These are phyloP conservation scores for Halictus rubicundus DNA, from an alignment of 1,140 invertebrate genomes.

Conservation along the genomic window DNA sequence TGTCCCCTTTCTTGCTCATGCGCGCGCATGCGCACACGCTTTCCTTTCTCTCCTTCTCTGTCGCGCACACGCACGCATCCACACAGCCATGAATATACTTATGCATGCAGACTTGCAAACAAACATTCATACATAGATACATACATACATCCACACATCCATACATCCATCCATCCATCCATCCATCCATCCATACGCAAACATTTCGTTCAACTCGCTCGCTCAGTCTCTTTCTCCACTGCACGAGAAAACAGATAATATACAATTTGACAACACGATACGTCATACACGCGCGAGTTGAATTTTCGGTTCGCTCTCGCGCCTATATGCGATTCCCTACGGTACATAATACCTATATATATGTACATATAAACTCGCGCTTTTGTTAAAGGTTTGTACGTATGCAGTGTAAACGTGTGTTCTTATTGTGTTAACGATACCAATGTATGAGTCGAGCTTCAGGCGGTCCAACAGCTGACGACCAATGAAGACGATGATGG, in stretches of 20 bases:
- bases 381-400: slow-evolving; percentile 54
- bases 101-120: too few species aligned
- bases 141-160: too few species aligned
- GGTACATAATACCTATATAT: slow-evolving; percentile 57
- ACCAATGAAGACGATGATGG: slow-evolving; percentile 12
- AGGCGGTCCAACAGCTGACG: slow-evolving; percentile 8
- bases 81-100: too few species aligned
- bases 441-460: neutral
- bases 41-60: neutral
- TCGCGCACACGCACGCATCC: neutral
- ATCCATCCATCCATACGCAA: too few species aligned
- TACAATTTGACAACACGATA: slow-evolving; percentile 49
- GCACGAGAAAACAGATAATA: slow-evolving; percentile 43
- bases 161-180: too few species aligned
- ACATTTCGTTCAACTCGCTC: neutral
- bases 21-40: neutral
- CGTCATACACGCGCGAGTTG: slow-evolving; percentile 20
- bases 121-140: too few species aligned
- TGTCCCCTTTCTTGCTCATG: slow-evolving; percentile 33
- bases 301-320: slow-evolving; percentile 10
- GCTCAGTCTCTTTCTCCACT: neutral
- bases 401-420: slow-evolving; percentile 40
- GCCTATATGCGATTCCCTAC: slow-evolving; percentile 32
- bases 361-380: slow-evolving; percentile 64
- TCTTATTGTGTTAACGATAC: slow-evolving; percentile 30